Percentiles rank a stretch among this genome's conserved stretches.
These are phyloP conservation scores for Bubo scandiacus DNA, from an alignment of 2,113 vertebrate genomes.

Conservation along the genomic window DNA sequence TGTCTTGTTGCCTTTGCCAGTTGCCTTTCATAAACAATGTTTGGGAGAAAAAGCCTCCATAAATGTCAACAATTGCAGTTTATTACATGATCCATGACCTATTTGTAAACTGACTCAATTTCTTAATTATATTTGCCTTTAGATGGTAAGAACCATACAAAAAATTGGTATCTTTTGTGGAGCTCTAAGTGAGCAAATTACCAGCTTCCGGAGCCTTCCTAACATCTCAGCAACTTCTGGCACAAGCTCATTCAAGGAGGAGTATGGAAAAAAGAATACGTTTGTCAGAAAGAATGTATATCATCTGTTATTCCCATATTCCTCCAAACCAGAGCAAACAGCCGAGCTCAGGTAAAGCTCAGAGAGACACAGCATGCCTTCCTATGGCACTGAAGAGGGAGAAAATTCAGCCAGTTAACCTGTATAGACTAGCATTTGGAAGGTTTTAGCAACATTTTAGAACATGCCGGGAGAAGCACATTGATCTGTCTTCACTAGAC, in stretches of 20 bases:
- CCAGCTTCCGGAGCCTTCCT: background rate
- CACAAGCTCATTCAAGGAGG: constrained; percentile 1
- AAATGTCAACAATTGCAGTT: constrained; percentile 46
- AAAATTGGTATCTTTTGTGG: constrained; percentile 12
- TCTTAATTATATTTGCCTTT: constrained; percentile 49
- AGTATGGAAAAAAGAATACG: constrained; percentile 18
- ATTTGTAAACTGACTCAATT: constrained; percentile 24
- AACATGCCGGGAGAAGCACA: background rate
- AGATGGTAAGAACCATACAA: constrained; percentile 36
- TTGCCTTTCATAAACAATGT: constrained; percentile 50
- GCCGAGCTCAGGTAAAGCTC: background rate
- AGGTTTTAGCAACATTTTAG: background rate
- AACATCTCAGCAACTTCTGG: constrained; percentile 31
- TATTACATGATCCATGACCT: constrained; percentile 15
- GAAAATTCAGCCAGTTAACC: background rate
- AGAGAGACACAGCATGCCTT: background rate
- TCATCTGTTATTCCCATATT: background rate
- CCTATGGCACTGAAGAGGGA: background rate
- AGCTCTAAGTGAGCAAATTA: constrained; percentile 30
- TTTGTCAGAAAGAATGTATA: constrained; percentile 40
- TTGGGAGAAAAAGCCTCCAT: constrained; percentile 30
- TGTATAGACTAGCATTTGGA: background rate
- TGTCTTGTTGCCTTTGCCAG: constrained; percentile 30
- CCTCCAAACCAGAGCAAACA: background rate
- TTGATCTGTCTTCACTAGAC: background rate